phyloP scores from a whole-genome alignment of 35 echinoderm and acorn worm species.

The Holothuria glaberrima region DNA sequence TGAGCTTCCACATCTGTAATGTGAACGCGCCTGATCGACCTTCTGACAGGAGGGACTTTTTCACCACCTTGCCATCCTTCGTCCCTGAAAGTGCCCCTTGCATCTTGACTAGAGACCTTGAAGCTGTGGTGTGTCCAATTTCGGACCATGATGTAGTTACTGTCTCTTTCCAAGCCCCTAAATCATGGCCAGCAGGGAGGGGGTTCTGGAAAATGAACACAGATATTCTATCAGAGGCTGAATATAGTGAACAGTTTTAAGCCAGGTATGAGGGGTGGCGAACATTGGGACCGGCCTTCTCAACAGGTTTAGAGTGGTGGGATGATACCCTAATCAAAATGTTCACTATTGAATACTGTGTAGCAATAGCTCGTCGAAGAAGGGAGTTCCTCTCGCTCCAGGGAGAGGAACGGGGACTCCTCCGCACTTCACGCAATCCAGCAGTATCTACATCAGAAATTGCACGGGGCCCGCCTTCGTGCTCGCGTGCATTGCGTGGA shows the following conservation, averaged over 20 bases:
- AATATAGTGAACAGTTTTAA: constrained; percentile 1
- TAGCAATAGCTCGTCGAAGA: constrained; percentile 13
- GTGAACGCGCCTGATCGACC: too few relatives aligned
- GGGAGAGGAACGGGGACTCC: too few relatives aligned
- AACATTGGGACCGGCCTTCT: neutral
- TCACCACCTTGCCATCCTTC: too few relatives aligned
- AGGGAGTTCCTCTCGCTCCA: neutral
- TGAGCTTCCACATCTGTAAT: too few relatives aligned
- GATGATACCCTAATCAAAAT: too few relatives aligned
- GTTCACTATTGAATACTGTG: neutral
- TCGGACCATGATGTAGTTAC: neutral
- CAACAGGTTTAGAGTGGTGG: neutral
- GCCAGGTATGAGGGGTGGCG: neutral
- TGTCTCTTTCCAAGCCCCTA: neutral
- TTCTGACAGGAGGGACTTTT: too few relatives aligned
- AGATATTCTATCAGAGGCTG: neutral
- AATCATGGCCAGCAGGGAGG: neutral
- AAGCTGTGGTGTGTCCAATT: neutral
- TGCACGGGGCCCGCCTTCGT: neutral
- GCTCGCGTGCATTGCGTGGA: constrained; percentile 13
- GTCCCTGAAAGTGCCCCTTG: too few relatives aligned
- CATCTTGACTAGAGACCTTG: neutral
- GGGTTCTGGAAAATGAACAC: constrained; percentile 4
- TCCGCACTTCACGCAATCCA: constrained; percentile 14
- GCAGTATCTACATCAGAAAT: neutral